Base-by-base conservation (phyloP, 64 coral and sea anemone species). In the Stichodactyla mertensii region DNA sequence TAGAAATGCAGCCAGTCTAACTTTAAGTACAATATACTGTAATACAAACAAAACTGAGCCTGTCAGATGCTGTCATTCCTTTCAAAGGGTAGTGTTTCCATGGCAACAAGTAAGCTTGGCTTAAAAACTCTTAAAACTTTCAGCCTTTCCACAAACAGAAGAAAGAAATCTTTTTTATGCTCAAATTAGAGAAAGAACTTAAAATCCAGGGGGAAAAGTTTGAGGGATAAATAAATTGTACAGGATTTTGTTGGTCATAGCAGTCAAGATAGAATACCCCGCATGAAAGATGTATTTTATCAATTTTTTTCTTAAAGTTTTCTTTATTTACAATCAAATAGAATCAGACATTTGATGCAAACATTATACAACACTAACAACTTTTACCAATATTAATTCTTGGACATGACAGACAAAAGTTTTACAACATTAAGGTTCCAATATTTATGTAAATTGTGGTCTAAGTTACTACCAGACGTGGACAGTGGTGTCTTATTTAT, bases 1-100 rank as follows among this genome's bases (percentile, higher is more conserved):
- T 92, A 15, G 67, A 79, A 24, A 92, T 92, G 90, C 84, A 92
- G 24, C 84, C 86, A 87, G 90, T 92, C 27, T 92, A 52, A 87
- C 14, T 4, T 0, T 74, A 3, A 27, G 4, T 74, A 31, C 24
- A 10, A 31, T 16, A 20, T 24, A 69, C 4, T 5, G 6, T 20
- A 7, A 16, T 8, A 22, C 22, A 70, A 27, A 18, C 4, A 18
- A 66, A 18, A 74, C 27, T 4, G 22, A 71, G 24, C n/a, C 69
- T 24, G 22, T 24, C 6, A 1, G 69, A 28, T 6, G 5, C 10
- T 22, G 10, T 9, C 7, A 28, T 74, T 74, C 24, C 69, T 74
- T 27, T 0, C 12, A 28, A 74, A 9, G 10, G 10, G 69, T 26
- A 74, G 7, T 27, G 22, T 74, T 74, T 74, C 10, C 69, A 74